Conservation (phyloP, 2,113 vertebrate species). For the Rhinopomastus cyanomelas region DNA sequence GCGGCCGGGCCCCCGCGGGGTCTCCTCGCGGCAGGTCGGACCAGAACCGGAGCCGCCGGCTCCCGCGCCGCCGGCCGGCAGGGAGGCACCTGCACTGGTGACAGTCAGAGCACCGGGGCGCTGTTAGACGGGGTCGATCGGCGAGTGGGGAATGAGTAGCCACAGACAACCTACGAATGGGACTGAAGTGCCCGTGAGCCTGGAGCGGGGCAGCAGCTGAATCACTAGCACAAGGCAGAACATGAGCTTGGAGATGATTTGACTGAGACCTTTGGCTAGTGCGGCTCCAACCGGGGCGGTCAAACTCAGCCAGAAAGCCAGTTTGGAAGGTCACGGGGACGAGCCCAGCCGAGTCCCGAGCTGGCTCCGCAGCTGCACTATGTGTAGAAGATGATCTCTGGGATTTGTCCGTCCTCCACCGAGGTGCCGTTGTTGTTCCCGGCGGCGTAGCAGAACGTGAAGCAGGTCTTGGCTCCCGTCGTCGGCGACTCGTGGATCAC, state of each 20-base stretch:
- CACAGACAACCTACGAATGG: slow-evolving; percentile 38
- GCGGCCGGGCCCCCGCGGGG: neutral
- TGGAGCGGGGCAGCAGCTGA: slow-evolving; percentile 42
- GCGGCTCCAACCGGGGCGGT: slow-evolving; percentile 34
- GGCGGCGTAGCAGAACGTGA: slow-evolving; percentile 96
- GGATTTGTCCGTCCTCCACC: slow-evolving; percentile 96
- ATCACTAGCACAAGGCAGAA: slow-evolving; percentile 63
- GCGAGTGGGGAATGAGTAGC: slow-evolving; percentile 14
- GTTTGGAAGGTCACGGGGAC: slow-evolving; percentile 7
- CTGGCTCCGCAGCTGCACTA: slow-evolving; percentile 69
- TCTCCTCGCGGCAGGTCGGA: neutral
- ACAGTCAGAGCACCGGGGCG: slow-evolving; percentile 8
- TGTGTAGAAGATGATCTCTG: slow-evolving; percentile 99
- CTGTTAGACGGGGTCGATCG: slow-evolving; percentile 26
- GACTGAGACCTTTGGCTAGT: slow-evolving; percentile 58
- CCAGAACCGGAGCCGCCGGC: slow-evolving; percentile 16
- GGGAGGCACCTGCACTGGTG: slow-evolving; percentile 59
- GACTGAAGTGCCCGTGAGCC: neutral
- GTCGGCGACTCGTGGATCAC: slow-evolving; percentile 93
- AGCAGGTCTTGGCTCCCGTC: slow-evolving; percentile 93
- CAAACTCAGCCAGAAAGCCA: slow-evolving; percentile 35
- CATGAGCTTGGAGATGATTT: slow-evolving; percentile 60
- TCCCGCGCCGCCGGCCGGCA: neutral
- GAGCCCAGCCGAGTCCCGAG: neutral
- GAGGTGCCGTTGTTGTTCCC: slow-evolving; percentile 98